Percentiles rank a stretch among this genome's conserved stretches.
These are phyloP conservation scores for Todiramphus saurophagus DNA, from an alignment of 2,113 vertebrate species.

Conservation along the genomic window DNA sequence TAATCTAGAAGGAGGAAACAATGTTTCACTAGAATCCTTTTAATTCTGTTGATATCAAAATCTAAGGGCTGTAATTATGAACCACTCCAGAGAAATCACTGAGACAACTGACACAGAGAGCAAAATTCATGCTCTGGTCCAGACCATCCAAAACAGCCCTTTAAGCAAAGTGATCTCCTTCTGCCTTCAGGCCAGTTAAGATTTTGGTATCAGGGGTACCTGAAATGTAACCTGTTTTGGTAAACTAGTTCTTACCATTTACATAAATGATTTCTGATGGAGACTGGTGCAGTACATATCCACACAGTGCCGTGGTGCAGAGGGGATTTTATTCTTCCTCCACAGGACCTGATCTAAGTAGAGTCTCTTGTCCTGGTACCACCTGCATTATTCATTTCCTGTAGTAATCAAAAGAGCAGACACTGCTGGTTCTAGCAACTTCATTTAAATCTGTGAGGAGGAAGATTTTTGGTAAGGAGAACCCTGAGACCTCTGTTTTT, in stretches of 20 bases:
- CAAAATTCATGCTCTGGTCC: not conserved
- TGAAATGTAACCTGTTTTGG: not conserved
- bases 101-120: not conserved
- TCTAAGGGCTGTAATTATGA: not conserved
- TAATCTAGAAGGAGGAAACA: not conserved
- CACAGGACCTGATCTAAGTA: not conserved
- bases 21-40: not conserved
- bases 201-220: not conserved
- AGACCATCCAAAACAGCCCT: not conserved
- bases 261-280: not conserved
- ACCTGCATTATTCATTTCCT: not conserved
- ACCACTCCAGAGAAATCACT: not conserved
- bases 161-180: not conserved
- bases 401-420: not conserved
- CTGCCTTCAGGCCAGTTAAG: not conserved
- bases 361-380: not conserved
- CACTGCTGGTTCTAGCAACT: not conserved
- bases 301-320: rapidly evolving
- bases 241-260: not conserved
- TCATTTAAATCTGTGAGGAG: not conserved
- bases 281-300: not conserved
- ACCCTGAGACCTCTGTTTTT: not conserved
- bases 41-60: not conserved
- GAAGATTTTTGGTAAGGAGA: not conserved
- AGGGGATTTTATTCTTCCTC: not conserved